phyloP scores from a whole-genome alignment of 2,888 invertebrate species.

The Eurytoma adleriae region DNA sequence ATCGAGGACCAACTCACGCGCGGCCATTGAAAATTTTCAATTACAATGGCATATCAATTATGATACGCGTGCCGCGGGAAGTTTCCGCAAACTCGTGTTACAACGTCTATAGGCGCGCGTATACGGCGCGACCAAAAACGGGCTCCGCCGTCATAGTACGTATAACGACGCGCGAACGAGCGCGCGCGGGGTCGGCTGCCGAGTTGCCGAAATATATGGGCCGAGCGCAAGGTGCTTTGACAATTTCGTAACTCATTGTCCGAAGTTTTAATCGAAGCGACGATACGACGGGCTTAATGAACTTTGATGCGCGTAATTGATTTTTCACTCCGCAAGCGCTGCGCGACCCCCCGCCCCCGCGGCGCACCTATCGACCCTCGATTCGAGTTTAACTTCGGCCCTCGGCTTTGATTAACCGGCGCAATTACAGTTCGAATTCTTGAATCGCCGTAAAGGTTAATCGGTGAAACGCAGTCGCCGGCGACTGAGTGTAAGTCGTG shows the following conservation, averaged over 20 bases:
- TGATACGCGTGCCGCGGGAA: not conserved
- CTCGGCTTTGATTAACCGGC: too few species aligned
- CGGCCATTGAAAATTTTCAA: too few species aligned
- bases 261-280: slow-evolving; percentile 42
- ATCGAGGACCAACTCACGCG: too few species aligned
- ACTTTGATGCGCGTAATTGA: slow-evolving; percentile 36
- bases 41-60: not conserved
- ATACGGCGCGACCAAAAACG: too few species aligned
- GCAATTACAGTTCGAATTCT: too few species aligned
- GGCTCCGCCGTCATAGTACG: not conserved
- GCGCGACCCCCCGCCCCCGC: not conserved
- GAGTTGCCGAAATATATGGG: not conserved
- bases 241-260: slow-evolving; percentile 46
- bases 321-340: slow-evolving; percentile 25
- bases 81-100: not conserved
- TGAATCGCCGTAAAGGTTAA: too few species aligned
- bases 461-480: too few species aligned
- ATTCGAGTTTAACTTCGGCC: not conserved
- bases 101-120: not conserved
- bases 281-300: slow-evolving; percentile 35
- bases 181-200: not conserved
- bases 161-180: not conserved
- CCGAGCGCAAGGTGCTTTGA: not conserved
- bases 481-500: too few species aligned
- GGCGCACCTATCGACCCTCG: not conserved